Evolutionary conservation across 2,888 invertebrate genomes (phyloP), one percentile per base, ranked within the genome.

Genomic region (Hydropsyche betteni): DNA sequence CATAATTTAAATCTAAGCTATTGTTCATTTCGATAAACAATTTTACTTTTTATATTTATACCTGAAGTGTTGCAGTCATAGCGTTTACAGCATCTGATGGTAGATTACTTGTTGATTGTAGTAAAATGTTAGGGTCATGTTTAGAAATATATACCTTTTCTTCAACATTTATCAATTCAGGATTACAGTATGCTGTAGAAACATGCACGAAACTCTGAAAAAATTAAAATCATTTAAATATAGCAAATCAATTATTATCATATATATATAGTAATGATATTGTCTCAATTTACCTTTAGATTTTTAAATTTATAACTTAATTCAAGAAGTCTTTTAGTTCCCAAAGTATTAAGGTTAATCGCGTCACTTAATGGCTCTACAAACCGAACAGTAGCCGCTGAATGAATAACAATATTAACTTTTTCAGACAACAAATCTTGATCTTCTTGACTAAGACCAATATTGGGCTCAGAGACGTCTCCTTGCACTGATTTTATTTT

Each of bases 181-280:
- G 96, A 86, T 98, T 98, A 82, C 97, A 95, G 86, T 96, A 99
- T 0, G 98, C 98, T 0, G 98, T 98, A 0, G 97, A 98, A 3
- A 98, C 95, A 84, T 98, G 97, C 0, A 98, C 93, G 77, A 93
- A 87, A 80, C 92, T 92, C 90, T 91, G 82, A 51, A 83, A 81
- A 75, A 58, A 4, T 16, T 24, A 38, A 76, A 61, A 4, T 10
- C 10, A 71, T 55, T 24, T 12, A 52, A 33, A 7, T 24, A 24
- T 24, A 50, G 4, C 8, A 68, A 68, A 44, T 36, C 12, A n/a
- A 10, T 12, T 34, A 24, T 12, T 14, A 36, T 51, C 68, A 8
- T 33, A 38, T 68, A 12, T 74, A 8, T 33, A 38, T 68, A 12
- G 14, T 24, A 51, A n/a, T 51, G 36, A 33, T 8, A 55, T 44